These are phyloP conservation scores for Nebria ingens DNA, from an alignment of 1,140 invertebrate species.

Conservation along the genomic window DNA sequence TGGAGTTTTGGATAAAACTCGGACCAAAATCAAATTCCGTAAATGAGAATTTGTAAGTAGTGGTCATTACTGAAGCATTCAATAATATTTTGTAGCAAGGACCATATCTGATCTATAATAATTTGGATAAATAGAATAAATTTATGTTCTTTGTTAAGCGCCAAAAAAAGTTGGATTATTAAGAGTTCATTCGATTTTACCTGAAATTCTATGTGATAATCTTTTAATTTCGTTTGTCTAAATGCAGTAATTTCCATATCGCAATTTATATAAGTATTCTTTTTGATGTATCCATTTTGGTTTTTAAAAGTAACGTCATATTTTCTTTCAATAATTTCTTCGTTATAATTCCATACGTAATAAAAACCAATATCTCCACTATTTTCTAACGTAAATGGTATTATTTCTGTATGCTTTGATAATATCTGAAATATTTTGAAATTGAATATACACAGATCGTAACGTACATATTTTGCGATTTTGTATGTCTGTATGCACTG, in stretches of 20 bases:
- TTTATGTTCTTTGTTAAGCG: neutral
- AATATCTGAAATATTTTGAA: neutral
- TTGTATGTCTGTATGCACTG: no score
- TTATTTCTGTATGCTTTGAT: neutral
- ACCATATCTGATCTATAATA: neutral
- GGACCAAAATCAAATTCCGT: neutral
- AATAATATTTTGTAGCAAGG: neutral
- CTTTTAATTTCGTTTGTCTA: neutral
- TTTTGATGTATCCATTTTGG: neutral
- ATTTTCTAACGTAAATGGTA: neutral
- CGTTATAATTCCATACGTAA: neutral
- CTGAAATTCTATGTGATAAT: neutral
- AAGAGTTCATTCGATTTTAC: no score
- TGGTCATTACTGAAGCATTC: neutral
- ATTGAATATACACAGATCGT: no score
- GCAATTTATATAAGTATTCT: neutral
- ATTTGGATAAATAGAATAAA: neutral
- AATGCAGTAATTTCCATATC: neutral
- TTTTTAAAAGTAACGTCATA: neutral
- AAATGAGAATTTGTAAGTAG: constrained; percentile 3
- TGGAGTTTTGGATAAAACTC: neutral
- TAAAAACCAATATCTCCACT: neutral
- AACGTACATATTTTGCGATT: no score
- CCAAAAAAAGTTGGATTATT: neutral
- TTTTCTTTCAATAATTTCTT: neutral